Evolutionary conservation across 2,797 vertebrate genomes (phyloP).

Genomic region (Dicrostonyx torquatus): DNA sequence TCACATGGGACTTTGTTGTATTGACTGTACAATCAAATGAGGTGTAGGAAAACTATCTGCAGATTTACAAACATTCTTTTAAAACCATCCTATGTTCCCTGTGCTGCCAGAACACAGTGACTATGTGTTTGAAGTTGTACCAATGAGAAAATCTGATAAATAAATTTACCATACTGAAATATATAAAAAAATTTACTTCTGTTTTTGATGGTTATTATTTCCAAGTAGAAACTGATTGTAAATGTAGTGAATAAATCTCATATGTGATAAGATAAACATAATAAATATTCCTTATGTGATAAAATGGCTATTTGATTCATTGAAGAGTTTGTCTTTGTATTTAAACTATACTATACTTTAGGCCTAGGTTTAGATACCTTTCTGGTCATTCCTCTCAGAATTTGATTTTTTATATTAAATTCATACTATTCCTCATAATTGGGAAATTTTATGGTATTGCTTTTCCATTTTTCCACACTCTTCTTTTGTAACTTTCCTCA

Average conservation of each 20-base stretch:
- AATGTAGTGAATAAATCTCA: not conserved
- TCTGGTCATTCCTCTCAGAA: not conserved
- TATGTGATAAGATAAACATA: conserved; percentile 18
- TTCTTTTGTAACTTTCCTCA: not conserved
- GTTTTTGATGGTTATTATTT: not conserved
- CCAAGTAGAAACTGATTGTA: not conserved
- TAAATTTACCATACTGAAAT: no score
- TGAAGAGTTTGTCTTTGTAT: not conserved
- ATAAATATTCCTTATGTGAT: not conserved
- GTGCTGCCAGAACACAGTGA: no score
- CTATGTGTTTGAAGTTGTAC: no score
- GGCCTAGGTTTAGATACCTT: not conserved
- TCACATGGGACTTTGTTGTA: no score
- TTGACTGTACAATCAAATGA: no score
- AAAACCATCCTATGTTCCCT: no score
- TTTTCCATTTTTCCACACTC: not conserved
- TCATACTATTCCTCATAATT: not conserved
- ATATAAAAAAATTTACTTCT: not conserved
- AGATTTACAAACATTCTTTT: no score
- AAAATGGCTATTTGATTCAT: not conserved
- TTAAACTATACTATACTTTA: not conserved
- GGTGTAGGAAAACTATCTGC: no score
- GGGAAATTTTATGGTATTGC: not conserved
- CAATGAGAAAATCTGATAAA: no score
- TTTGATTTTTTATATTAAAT: conserved; percentile 9